Percentiles rank a stretch among this genome's conserved stretches.
phyloP scores from a whole-genome alignment of 2,113 vertebrate species.

The Gavia stellata region DNA sequence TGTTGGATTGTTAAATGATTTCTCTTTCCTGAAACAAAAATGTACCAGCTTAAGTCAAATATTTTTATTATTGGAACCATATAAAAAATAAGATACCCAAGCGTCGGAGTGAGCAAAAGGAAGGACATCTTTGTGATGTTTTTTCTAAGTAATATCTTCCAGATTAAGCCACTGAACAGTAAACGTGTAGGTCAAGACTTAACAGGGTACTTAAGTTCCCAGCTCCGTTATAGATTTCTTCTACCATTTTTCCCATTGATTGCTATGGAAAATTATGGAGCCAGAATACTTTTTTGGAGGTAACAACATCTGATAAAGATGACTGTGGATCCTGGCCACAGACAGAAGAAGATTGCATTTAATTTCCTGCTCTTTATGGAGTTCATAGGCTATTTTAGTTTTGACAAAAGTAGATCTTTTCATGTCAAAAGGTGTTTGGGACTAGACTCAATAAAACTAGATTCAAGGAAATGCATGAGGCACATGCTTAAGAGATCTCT shows the following conservation, averaged over 20 bases:
- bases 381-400: background rate
- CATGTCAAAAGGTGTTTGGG: background rate
- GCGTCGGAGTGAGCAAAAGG: background rate
- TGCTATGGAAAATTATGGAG: background rate
- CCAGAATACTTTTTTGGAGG: background rate
- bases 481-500: background rate
- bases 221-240: background rate
- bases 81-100: background rate
- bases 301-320: background rate
- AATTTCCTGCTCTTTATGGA: background rate
- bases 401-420: background rate
- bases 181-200: background rate
- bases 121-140: background rate
- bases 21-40: background rate
- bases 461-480: background rate
- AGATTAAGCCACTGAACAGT: background rate
- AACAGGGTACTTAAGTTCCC: background rate
- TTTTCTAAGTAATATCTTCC: background rate
- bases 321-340: background rate
- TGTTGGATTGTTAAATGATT: background rate
- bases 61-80: background rate
- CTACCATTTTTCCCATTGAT: background rate
- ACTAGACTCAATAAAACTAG: background rate
- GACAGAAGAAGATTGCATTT: background rate
- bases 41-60: background rate